These are phyloP conservation scores for Cavia porcellus DNA, from an alignment of 2,113 vertebrate genomes.

Conservation along the genomic window DNA sequence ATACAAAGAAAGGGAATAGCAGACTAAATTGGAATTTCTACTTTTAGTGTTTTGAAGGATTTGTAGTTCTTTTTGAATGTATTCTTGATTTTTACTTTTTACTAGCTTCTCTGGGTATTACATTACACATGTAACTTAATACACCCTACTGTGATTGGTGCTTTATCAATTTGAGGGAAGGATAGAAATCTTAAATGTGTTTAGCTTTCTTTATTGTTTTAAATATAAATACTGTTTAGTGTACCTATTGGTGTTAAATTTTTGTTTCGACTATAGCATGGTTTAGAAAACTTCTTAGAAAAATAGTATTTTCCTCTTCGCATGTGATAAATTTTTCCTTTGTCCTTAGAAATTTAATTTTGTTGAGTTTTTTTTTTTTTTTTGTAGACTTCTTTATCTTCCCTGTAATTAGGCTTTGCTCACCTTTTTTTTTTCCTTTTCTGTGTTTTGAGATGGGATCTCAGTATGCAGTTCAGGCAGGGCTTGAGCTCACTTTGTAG, in stretches of 20 bases:
- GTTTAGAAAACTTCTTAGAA: not conserved
- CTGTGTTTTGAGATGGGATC: too few species aligned
- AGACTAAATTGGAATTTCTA: not conserved
- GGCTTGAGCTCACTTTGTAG: too few species aligned
- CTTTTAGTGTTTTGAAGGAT: not conserved
- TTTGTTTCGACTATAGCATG: not conserved
- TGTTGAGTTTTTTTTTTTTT: not conserved
- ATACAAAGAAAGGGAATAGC: not conserved
- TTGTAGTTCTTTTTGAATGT: not conserved
- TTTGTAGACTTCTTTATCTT: too few species aligned
- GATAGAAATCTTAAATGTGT: not conserved
- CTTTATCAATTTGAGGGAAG: not conserved
- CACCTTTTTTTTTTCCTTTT: too few species aligned
- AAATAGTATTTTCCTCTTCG: not conserved
- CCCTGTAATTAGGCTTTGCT: too few species aligned
- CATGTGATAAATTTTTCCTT: not conserved
- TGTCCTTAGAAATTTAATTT: not conserved
- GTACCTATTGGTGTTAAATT: not conserved
- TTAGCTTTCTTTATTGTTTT: not conserved
- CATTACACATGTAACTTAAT: not conserved
- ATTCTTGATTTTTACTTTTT: not conserved
- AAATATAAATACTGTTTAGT: not conserved
- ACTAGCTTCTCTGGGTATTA: not conserved
- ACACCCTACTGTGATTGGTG: not conserved
- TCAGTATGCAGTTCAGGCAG: too few species aligned